Evolutionary conservation across 1,140 invertebrate genomes (phyloP), one percentile per base, ranked within the genome.

Genomic region (Drosophila insularis): DNA sequence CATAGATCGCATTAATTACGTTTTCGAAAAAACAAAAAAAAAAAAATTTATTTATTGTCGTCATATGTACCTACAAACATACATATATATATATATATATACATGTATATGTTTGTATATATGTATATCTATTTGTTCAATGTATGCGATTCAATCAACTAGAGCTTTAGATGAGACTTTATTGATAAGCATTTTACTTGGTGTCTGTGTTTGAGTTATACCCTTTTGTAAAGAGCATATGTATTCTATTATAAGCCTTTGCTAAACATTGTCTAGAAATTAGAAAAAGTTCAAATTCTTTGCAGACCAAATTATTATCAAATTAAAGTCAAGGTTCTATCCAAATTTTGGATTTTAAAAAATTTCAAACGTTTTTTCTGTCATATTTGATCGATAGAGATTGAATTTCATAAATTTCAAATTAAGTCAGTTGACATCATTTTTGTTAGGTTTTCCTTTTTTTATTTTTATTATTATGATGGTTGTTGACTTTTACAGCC

Each of bases 1-100:
- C 76, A 63, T 77, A 84, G 80, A 77, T 84, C 43, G 76, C 59
- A 55, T 82, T 82, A 82, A 82, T 82, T 78, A 69, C 66, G 74
- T 81, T 81, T 71, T 78, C 71, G 60, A 63, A 65, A 62, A 64
- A 61, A 67, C 13, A 56, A 60, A 60, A 32, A 43, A 37, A 69
- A 69, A 39, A 14, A 14, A 14, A 56, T 58, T 58, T 35, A 32
- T 35, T 56, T 32, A 17, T 56, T 56, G 54, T 19, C 54, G 4
- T 56, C 27, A 27, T 27, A 27, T 6, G 27, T 27, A 6, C 23
- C 5, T 27, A 5, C 23, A 2, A 4, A 27, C 4, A 27, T 27
- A 27, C 4, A 23, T 23, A 2, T 27, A 27, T 4, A 27, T 27
- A 27, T 4, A 23, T 23, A 23, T 4, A 23, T 23, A 23, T 4